Conservation (phyloP, 2,797 vertebrate species). For the Gadopsis marmoratus region DNA sequence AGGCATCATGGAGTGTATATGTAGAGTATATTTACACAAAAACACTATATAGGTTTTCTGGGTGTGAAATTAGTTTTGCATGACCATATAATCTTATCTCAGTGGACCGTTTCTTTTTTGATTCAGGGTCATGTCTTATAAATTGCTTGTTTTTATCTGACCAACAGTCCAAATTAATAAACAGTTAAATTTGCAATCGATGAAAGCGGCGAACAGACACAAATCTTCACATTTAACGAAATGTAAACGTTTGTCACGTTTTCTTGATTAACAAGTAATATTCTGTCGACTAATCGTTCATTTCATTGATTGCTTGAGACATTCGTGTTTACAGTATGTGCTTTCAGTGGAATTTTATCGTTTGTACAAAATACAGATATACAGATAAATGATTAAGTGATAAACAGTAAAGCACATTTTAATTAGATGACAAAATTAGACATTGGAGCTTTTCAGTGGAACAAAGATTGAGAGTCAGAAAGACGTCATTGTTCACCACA, state of each 20-base stretch:
- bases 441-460: background rate
- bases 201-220: background rate
- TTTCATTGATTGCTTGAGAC: background rate
- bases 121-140: background rate
- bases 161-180: background rate
- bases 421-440: background rate
- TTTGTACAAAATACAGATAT: background rate
- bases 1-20: background rate
- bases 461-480: background rate
- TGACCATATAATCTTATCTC: background rate
- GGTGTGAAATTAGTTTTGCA: background rate
- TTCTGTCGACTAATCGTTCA: background rate
- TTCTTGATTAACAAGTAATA: background rate
- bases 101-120: background rate
- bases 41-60: background rate
- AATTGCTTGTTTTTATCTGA: background rate
- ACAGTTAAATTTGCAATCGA: background rate
- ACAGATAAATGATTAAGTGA: background rate
- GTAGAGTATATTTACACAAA: background rate
- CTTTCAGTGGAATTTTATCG: background rate
- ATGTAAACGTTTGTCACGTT: background rate
- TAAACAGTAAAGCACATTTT: background rate
- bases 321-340: too few species aligned
- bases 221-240: background rate
- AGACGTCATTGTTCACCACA: background rate